Evolutionary conservation across 1,140 invertebrate species (phyloP), one percentile per base, ranked within the genome.

Genomic region (Nautilus pompilius): DNA sequence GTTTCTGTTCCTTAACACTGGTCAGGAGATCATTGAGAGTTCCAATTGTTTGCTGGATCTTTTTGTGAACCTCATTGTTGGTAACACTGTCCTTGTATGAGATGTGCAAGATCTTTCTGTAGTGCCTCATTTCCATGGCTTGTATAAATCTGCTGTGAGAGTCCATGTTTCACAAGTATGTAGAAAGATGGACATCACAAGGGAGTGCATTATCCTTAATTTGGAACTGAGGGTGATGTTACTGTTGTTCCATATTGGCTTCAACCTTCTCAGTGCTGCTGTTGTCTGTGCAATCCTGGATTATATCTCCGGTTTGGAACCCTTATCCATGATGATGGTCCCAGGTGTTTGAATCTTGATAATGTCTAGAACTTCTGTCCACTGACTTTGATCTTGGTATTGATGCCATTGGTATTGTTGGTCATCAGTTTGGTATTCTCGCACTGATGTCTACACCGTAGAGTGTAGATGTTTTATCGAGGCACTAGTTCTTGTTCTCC

Each of bases 391-490:
- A n/a, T n/a, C n/a, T n/a, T n/a, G n/a, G n/a, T n/a, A n/a, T n/a
- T n/a, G n/a, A n/a, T n/a, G 20, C 54, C 41, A 51, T 51, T 58
- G 3, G 6, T 22, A 36, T 46, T 64, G 33, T 56, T 49, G 32
- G 63, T 61, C 65, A 58, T 64, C 62, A 53, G 15, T 48, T 59
- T 62, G 20, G 58, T 67, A 34, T 67, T 60, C 45, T 64, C 33
- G 62, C 62, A 64, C 65, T 67, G 51, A 46, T 64, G 33, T 60
- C 32, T 53, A 55, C 53, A 15, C 65, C 58, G 24, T 56, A 60
- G 13, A 49, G 28, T 55, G 66, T 41, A 29, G 57, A 65, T 1
- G 49, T 26, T 57, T 22, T 41, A 46, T 63, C 46, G 15, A 69
- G 61, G 22, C 36, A 32, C 33, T 54, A 29, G 32, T 60, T 51